phyloP scores from a whole-genome alignment of 2,797 vertebrate genomes.

The Lithobates sylvaticus region DNA sequence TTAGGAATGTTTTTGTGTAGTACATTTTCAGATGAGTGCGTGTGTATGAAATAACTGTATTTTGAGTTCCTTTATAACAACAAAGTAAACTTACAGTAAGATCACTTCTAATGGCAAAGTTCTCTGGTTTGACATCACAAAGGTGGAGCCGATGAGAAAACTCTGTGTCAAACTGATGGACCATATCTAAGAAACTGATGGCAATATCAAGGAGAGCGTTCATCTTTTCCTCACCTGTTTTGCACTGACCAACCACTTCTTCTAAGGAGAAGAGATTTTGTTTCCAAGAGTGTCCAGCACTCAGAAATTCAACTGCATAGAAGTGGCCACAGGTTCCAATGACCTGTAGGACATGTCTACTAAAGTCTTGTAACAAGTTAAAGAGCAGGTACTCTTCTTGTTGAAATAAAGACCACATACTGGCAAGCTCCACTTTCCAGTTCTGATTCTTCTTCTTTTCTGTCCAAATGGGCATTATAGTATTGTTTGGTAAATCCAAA shows the following conservation, averaged over 20 bases:
- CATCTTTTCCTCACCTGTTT: slow-evolving; percentile 66
- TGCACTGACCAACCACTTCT: slow-evolving; percentile 61
- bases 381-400: slow-evolving; percentile 96
- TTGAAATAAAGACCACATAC: slow-evolving; percentile 92
- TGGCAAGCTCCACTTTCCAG: slow-evolving; percentile 87
- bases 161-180: slow-evolving; percentile 91
- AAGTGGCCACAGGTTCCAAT: slow-evolving; percentile 96
- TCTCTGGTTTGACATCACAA: slow-evolving; percentile 96
- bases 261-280: slow-evolving; percentile 90
- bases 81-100: slow-evolving; percentile 83
- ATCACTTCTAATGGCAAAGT: slow-evolving; percentile 93
- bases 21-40: too few relatives aligned
- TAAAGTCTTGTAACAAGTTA: slow-evolving; percentile 89
- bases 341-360: slow-evolving; percentile 86
- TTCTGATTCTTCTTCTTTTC: slow-evolving; percentile 73
- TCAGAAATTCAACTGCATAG: slow-evolving; percentile 92
- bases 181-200: slow-evolving; percentile 95
- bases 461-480: slow-evolving; percentile 81
- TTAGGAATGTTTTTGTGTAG: too few relatives aligned
- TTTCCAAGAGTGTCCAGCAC: slow-evolving; percentile 89
- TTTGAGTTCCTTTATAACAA: background rate
- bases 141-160: slow-evolving; percentile 93
- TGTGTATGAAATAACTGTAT: background rate
- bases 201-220: slow-evolving; percentile 84
- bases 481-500: slow-evolving; percentile 76